Conservation (phyloP, 2,113 vertebrate genomes). For the Erpornis zantholeuca region DNA sequence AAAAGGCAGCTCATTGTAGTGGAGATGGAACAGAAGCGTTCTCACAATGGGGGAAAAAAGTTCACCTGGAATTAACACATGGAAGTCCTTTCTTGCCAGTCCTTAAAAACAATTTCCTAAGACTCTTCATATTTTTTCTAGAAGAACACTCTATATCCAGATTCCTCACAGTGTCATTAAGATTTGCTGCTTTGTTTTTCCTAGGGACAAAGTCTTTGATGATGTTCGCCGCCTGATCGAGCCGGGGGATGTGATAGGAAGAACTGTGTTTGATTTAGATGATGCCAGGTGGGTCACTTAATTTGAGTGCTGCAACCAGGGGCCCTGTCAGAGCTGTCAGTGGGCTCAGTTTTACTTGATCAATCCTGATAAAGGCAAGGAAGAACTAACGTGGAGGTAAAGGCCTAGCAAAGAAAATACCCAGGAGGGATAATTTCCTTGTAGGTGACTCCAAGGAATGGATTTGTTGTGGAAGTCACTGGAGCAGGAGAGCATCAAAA, state of each 20-base stretch:
- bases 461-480: background rate
- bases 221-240: conserved; percentile 84
- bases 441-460: background rate
- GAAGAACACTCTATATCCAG: background rate
- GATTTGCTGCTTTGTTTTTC: background rate
- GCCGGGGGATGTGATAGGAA: conserved; percentile 77
- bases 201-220: conserved; percentile 87
- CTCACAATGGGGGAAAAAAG: rapidly evolving
- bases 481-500: background rate
- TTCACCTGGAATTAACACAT: background rate
- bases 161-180: background rate
- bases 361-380: background rate
- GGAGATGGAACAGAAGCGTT: background rate
- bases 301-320: background rate
- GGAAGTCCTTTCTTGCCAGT: background rate
- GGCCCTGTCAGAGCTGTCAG: background rate
- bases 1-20: background rate
- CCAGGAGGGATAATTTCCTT: background rate
- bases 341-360: background rate
- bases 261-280: conserved; percentile 87
- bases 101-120: background rate
- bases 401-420: background rate
- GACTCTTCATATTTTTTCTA: background rate
- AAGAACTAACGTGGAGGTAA: background rate
- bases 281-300: conserved; percentile 75